phyloP scores from a whole-genome alignment of 2,888 invertebrate genomes.

The Pristionchus exspectatus region DNA sequence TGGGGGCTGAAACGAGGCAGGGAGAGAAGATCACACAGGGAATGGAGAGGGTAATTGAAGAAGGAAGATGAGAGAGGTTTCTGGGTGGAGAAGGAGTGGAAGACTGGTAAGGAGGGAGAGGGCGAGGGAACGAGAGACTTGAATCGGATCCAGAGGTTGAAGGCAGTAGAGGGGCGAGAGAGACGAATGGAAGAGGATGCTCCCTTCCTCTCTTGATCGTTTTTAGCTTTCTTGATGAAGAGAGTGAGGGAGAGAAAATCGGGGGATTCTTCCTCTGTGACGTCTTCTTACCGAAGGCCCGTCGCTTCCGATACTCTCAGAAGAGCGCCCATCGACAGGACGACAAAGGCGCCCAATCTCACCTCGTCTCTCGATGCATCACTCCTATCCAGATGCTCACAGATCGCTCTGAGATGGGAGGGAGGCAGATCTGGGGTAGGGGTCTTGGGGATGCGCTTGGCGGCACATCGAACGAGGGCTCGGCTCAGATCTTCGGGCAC shows the following conservation, averaged over 20 bases:
- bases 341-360: background rate
- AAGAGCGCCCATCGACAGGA: background rate
- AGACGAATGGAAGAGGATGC: background rate
- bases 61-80: background rate
- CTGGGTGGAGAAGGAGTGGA: background rate
- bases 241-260: background rate
- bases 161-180: background rate
- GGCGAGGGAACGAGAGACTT: background rate
- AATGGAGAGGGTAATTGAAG: background rate
- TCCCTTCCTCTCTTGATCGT: constrained; percentile 2
- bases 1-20: too few species aligned
- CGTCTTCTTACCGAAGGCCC: background rate
- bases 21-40: too few species aligned
- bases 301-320: background rate
- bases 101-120: background rate
- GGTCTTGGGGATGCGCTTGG: too few species aligned
- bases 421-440: background rate
- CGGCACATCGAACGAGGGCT: too few species aligned
- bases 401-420: too few species aligned
- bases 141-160: background rate
- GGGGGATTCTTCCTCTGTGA: too few species aligned
- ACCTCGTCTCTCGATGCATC: background rate
- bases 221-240: background rate
- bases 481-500: too few species aligned
- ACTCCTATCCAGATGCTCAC: background rate